Percentiles rank a stretch among this genome's conserved stretches.
These are phyloP conservation scores for Diploscapter pachys DNA, from an alignment of 1,140 invertebrate species.

Conservation along the genomic window DNA sequence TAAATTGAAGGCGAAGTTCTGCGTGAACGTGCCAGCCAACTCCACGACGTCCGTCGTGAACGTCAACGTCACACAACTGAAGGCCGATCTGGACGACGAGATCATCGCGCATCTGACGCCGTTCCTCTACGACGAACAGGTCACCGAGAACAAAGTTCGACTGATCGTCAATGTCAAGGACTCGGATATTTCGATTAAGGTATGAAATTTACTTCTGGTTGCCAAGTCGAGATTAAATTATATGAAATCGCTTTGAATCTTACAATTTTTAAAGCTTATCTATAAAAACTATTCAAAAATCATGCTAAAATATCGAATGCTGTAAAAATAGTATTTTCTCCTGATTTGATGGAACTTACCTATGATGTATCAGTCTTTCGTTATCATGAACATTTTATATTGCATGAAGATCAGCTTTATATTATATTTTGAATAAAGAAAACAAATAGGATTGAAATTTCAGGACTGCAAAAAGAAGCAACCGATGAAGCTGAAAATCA, in stretches of 20 bases:
- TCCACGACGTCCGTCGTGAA: conserved; percentile 12
- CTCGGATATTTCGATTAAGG: conserved; percentile 32
- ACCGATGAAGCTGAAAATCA: conserved; percentile 31
- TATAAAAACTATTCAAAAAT: not conserved
- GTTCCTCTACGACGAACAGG: conserved; percentile 34
- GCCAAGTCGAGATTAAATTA: not conserved
- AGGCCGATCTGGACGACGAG: conserved; percentile 33
- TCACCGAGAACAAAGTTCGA: conserved; percentile 30
- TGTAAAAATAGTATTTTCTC: conserved; percentile 1
- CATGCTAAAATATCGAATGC: not conserved
- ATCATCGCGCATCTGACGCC: conserved; percentile 37
- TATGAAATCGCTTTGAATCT: not conserved
- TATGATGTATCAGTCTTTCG: too few species aligned
- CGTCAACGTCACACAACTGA: conserved; percentile 29
- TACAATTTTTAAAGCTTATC: not conserved
- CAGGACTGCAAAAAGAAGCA: conserved; percentile 38
- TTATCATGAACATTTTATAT: too few species aligned
- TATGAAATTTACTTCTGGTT: conserved; percentile 4
- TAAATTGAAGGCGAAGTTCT: not conserved
- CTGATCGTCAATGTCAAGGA: conserved; percentile 25
- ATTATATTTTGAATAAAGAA: too few species aligned
- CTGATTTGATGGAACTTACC: too few species aligned
- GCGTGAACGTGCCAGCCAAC: conserved; percentile 10
- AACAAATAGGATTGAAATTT: not conserved
- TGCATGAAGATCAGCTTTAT: too few species aligned